Conservation (phyloP, 2,113 vertebrate species). For the Brachyhypopomus gauderio region DNA sequence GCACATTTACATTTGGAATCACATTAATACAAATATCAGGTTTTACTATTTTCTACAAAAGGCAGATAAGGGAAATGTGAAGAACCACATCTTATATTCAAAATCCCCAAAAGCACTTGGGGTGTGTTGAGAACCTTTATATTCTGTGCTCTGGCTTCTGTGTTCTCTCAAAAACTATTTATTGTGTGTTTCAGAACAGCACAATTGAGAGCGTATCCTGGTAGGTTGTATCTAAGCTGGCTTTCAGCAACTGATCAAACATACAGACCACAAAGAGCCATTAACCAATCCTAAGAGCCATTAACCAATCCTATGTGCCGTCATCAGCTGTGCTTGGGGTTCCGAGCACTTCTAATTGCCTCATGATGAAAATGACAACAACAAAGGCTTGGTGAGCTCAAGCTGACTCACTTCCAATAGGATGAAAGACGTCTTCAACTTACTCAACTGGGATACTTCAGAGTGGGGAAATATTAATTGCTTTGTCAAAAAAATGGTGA, state of each 20-base stretch:
- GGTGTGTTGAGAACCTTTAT: too few species aligned
- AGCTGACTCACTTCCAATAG: background rate
- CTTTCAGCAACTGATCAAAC: constrained; percentile 21
- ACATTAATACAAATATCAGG: too few species aligned
- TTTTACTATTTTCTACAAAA: too few species aligned
- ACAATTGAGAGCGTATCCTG: background rate
- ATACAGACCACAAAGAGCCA: background rate
- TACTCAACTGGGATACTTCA: background rate
- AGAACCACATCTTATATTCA: too few species aligned
- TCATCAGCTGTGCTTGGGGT: constrained; percentile 34
- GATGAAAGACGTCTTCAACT: background rate
- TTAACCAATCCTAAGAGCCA: constrained; percentile 16
- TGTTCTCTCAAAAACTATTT: too few species aligned
- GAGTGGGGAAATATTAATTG: background rate
- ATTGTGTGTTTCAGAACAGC: background rate
- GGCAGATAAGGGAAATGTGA: background rate
- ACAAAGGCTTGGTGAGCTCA: background rate
- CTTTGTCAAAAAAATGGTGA: too few species aligned
- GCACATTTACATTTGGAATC: background rate
- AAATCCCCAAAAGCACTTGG: too few species aligned
- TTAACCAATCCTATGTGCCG: constrained; percentile 11
- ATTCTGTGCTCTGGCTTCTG: background rate
- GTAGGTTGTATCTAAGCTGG: background rate
- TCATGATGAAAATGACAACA: constrained; percentile 10
- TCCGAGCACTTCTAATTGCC: constrained; percentile 10